A percentile compares a stretch with the other conserved stretches of the same genome.
These are phyloP conservation scores for Pangasius mekongensis DNA, from an alignment of 2,797 vertebrate species.

Conservation along the genomic window DNA sequence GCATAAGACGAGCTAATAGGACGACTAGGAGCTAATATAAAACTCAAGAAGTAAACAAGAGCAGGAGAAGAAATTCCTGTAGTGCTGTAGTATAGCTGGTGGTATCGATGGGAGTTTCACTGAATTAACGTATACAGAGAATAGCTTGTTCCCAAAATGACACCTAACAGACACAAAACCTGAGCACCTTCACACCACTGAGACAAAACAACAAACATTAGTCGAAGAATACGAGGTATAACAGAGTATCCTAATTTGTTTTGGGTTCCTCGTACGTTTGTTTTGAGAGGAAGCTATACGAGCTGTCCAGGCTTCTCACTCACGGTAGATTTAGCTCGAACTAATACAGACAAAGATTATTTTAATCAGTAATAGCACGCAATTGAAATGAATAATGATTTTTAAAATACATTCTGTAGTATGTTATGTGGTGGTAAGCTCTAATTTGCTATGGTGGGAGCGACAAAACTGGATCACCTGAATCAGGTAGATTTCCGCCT, in stretches of 20 bases:
- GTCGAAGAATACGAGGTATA: background rate
- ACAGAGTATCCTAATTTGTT: background rate
- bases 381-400: background rate
- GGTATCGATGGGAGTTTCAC: conserved; percentile 27
- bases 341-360: background rate
- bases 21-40: background rate
- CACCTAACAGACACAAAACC: background rate
- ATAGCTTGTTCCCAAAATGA: background rate
- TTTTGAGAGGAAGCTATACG: background rate
- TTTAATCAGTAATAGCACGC: background rate
- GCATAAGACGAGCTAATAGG: background rate
- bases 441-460: background rate
- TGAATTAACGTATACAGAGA: background rate
- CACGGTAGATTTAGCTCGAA: background rate
- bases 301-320: background rate
- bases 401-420: too few relatives aligned
- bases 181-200: background rate
- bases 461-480: conserved; percentile 67
- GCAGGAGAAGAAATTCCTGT: conserved; percentile 1
- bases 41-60: background rate
- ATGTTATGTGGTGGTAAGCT: background rate
- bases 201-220: background rate
- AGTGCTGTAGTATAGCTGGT: background rate
- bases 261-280: background rate
- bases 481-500: conserved; percentile 74